These are phyloP conservation scores for Corydoras maculifer DNA, from an alignment of 2,113 vertebrate genomes.

Conservation along the genomic window DNA sequence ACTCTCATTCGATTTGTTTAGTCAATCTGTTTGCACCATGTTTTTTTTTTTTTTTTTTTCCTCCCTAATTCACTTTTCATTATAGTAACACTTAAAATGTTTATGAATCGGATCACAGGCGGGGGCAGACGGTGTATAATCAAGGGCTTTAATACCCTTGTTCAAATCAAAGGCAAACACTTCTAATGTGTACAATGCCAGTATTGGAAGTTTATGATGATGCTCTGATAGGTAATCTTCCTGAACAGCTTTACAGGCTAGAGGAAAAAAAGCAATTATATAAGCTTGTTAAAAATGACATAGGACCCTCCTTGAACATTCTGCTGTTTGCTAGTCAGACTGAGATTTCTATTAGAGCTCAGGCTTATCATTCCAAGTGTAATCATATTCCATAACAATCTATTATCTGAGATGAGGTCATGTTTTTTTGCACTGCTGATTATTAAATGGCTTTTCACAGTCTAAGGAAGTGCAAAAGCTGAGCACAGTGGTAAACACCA, in stretches of 20 bases:
- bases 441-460: constrained; percentile 61
- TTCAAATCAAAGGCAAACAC: constrained; percentile 23
- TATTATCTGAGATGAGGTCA: constrained; percentile 48
- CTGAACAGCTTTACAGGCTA: constrained; percentile 11
- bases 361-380: constrained; percentile 53
- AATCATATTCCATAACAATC: constrained; percentile 55
- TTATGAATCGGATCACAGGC: not conserved
- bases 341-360: constrained; percentile 59
- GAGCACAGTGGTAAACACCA: constrained; percentile 51
- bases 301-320: constrained; percentile 35
- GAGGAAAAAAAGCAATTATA: constrained; percentile 36
- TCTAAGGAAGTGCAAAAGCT: constrained; percentile 41
- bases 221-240: constrained; percentile 7
- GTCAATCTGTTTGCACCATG: not conserved
- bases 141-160: not conserved
- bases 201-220: not conserved
- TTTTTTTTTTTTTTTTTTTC: not conserved
- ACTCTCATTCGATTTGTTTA: no score
- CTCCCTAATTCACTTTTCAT: constrained; percentile 11
- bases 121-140: not conserved
- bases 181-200: not conserved
- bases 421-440: constrained; percentile 47
- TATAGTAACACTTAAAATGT: constrained; percentile 13
- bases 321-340: constrained; percentile 43
- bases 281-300: constrained; percentile 40